Evolutionary conservation across 2,113 vertebrate species (phyloP).

Genomic region (Dromaius novaehollandiae): DNA sequence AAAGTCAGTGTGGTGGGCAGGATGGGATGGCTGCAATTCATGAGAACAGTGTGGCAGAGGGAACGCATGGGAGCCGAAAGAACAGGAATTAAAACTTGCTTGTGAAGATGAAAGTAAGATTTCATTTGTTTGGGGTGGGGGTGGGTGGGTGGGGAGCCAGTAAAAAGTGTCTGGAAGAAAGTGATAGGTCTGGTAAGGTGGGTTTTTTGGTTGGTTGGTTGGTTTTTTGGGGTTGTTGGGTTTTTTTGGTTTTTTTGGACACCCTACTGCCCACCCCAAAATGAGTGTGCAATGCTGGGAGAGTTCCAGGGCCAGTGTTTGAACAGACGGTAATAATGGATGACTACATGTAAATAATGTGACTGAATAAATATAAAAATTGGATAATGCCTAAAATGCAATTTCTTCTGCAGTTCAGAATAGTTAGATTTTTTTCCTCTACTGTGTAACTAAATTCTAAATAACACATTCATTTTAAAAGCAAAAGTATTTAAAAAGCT

Average conservation of each 20-base stretch:
- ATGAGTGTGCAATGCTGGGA: fast-evolving
- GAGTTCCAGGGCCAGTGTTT: neutral
- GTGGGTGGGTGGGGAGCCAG: neutral
- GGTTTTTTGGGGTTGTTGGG: too few relatives aligned
- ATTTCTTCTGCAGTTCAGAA: neutral
- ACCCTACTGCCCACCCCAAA: too few relatives aligned
- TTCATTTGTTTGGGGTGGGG: too few relatives aligned
- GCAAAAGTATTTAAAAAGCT: neutral
- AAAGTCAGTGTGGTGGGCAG: neutral
- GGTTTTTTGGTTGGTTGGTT: neutral
- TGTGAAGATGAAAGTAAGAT: neutral
- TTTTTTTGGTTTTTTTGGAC: too few relatives aligned
- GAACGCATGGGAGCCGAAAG: neutral
- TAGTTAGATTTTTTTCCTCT: neutral
- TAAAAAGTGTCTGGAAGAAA: neutral
- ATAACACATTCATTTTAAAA: neutral
- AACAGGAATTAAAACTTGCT: neutral
- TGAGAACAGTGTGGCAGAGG: too few relatives aligned
- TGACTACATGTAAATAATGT: neutral
- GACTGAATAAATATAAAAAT: neutral
- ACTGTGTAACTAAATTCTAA: neutral
- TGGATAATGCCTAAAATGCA: neutral
- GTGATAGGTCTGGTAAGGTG: neutral
- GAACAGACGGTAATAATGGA: neutral
- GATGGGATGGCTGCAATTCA: too few relatives aligned